phyloP scores from a whole-genome alignment of 2,888 invertebrate species.

The Pachliopta kotzebuea region DNA sequence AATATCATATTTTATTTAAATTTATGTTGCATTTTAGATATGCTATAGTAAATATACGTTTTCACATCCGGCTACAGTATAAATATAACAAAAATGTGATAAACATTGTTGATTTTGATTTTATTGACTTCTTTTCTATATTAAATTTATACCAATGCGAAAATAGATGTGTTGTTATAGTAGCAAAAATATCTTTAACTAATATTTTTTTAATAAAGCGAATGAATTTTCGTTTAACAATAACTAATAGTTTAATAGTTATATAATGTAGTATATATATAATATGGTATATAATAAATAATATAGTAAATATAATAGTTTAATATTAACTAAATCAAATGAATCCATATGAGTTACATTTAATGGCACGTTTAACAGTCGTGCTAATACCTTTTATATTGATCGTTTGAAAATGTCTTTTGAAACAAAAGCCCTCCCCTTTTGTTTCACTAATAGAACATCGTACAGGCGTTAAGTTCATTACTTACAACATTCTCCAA shows the following conservation, averaged over 20 bases:
- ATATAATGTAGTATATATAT: too few relatives aligned
- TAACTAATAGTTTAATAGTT: too few relatives aligned
- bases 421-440: conserved; percentile 46
- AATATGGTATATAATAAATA: too few relatives aligned
- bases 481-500: conserved; percentile 56
- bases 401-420: conserved; percentile 41
- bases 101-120: too few relatives aligned
- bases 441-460: conserved; percentile 49
- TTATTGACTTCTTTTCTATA: too few relatives aligned
- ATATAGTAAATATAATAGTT: too few relatives aligned
- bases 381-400: conserved; percentile 45
- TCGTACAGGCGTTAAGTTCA: conserved; percentile 47
- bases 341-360: conserved; percentile 12
- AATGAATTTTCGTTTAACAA: not conserved
- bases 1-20: conserved; percentile 13
- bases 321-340: conserved; percentile 9
- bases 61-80: too few relatives aligned
- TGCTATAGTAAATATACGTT: not conserved
- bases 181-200: too few relatives aligned
- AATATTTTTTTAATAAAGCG: not conserved
- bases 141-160: too few relatives aligned
- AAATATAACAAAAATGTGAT: too few relatives aligned
- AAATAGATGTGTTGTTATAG: too few relatives aligned
- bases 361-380: conserved; percentile 40
- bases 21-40: not conserved